phyloP scores from a whole-genome alignment of 2,113 vertebrate genomes.

The Uropsilus gracilis region DNA sequence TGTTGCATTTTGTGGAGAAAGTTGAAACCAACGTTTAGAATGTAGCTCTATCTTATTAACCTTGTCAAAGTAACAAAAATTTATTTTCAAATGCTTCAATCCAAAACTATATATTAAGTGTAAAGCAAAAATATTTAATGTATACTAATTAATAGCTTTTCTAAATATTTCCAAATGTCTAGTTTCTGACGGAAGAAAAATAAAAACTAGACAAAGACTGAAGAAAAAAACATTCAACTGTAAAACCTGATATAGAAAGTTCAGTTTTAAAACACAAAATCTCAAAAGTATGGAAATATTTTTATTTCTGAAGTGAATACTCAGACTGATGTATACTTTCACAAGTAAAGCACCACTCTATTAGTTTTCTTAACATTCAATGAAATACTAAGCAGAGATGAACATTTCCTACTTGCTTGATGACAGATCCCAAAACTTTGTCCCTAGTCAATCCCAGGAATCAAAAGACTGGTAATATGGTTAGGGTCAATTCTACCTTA shows the following conservation, averaged over 20 bases:
- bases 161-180: slow-evolving; percentile 5
- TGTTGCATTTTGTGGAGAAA: slow-evolving; percentile 26
- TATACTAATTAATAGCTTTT: not conserved
- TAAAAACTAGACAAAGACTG: not conserved
- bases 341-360: not conserved
- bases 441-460: not conserved
- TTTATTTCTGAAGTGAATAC: not conserved
- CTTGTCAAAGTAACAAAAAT: slow-evolving; percentile 25
- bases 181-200: not conserved
- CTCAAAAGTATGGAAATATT: not conserved
- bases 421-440: not conserved
- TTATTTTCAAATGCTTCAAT: slow-evolving; percentile 8
- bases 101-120: not conserved
- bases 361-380: not conserved
- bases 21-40: slow-evolving; percentile 19
- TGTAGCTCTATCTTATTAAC: not conserved
- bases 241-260: not conserved
- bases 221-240: not conserved
- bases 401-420: not conserved
- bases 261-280: slow-evolving; percentile 9
- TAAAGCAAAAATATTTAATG: not conserved
- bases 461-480: not conserved
- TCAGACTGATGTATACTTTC: not conserved
- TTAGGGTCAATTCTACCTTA: not conserved
- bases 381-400: not conserved